phyloP scores from a whole-genome alignment of 2,888 invertebrate genomes.

The Macroteleia sp. region DNA sequence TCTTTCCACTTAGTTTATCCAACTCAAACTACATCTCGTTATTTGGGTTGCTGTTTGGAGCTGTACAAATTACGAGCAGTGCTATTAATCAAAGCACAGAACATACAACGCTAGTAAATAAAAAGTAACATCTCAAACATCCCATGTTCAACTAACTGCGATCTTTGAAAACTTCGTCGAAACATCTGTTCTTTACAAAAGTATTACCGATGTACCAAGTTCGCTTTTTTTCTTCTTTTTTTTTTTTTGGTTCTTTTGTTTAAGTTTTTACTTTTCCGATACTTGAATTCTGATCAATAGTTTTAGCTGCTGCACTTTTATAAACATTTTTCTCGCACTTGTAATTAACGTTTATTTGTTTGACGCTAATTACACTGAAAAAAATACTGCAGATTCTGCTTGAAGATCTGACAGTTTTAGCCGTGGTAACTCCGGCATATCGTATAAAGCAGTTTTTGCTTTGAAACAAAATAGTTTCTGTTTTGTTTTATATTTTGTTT shows the following conservation, averaged over 20 bases:
- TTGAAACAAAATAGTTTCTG: too few species aligned
- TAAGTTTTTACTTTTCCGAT: constrained; percentile 33
- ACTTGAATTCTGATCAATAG: constrained; percentile 28
- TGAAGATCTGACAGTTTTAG: too few species aligned
- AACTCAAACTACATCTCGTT: not conserved
- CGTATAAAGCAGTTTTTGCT: too few species aligned
- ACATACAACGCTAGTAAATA: constrained; percentile 4
- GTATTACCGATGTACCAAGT: constrained; percentile 20
- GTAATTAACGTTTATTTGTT: constrained; percentile 9
- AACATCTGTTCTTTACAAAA: constrained; percentile 6
- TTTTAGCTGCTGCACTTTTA: constrained; percentile 1
- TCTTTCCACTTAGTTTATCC: constrained; percentile 1
- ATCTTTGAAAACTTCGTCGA: constrained; percentile 13
- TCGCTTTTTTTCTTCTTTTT: too few species aligned
- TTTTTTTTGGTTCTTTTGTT: constrained; percentile 1
- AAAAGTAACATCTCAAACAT: constrained; percentile 30
- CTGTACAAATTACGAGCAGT: not conserved
- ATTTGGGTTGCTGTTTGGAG: not conserved
- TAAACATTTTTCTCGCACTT: constrained; percentile 6
- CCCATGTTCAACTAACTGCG: constrained; percentile 15
- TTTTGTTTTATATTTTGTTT: too few species aligned
- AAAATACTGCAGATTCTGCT: too few species aligned
- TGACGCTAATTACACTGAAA: not conserved
- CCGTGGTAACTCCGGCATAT: too few species aligned
- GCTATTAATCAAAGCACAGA: not conserved